These are phyloP conservation scores for Acrossocheilus fasciatus DNA, from an alignment of 2,797 vertebrate species.

Conservation along the genomic window DNA sequence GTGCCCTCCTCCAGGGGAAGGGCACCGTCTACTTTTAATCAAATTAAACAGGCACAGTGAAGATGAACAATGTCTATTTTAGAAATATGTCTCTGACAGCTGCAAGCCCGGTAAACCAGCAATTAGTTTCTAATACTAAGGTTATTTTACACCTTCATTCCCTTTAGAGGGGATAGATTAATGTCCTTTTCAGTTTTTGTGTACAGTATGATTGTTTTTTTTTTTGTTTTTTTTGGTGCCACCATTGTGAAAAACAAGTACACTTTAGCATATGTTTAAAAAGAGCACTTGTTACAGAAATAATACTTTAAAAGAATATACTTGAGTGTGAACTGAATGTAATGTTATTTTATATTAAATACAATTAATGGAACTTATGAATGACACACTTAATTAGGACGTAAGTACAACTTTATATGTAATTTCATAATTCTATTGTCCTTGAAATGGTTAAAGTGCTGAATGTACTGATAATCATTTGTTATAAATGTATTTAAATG, in stretches of 20 bases:
- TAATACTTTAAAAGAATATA: background rate
- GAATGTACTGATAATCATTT: too few species aligned
- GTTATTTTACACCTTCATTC: background rate
- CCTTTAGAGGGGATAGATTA: background rate
- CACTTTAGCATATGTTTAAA: background rate
- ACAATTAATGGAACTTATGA: too few species aligned
- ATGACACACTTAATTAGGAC: too few species aligned
- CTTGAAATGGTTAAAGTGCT: too few species aligned
- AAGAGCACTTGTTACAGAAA: background rate
- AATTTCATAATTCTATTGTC: too few species aligned
- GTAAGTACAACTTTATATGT: too few species aligned
- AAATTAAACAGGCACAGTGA: conserved; percentile 10
- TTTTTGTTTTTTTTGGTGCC: background rate
- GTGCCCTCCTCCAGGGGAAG: conserved; percentile 23
- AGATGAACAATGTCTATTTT: conserved; percentile 11
- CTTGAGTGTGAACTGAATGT: too few species aligned
- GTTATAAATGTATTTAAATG: too few species aligned
- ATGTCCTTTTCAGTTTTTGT: background rate
- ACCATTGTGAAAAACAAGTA: background rate
- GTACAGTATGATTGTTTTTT: background rate
- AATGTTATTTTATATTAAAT: too few species aligned
- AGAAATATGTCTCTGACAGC: conserved; percentile 23
- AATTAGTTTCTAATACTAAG: background rate
- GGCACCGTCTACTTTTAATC: conserved; percentile 23
- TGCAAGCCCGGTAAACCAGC: background rate